Evolutionary conservation across 2,797 vertebrate species (phyloP).

Genomic region (Myotis myotis): DNA sequence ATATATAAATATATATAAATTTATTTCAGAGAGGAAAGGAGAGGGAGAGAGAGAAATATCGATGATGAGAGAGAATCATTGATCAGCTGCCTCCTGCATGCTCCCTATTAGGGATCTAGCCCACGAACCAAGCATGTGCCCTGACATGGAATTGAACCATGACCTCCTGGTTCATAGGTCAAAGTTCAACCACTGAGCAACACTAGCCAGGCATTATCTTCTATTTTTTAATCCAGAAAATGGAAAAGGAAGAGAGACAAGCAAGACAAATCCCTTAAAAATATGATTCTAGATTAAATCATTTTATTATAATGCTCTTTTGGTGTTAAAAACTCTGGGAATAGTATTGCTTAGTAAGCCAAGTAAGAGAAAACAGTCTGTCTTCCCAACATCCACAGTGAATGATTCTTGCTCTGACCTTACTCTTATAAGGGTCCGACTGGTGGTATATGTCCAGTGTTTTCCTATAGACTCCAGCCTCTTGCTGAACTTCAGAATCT

Average conservation of each 20-base stretch:
- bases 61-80: no score
- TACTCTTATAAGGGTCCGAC: background rate
- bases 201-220: background rate
- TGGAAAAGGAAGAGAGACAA: background rate
- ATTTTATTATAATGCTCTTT: background rate
- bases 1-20: no score
- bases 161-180: no score
- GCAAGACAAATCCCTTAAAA: background rate
- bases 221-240: background rate
- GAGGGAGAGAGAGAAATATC: background rate
- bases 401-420: background rate
- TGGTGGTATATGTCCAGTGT: background rate
- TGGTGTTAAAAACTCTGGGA: background rate
- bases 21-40: background rate
- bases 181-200: no score
- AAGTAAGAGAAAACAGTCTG: background rate
- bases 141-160: no score
- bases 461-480: background rate
- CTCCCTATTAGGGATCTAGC: no score
- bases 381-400: fast-evolving
- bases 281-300: background rate
- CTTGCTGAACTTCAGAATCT: background rate
- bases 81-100: no score
- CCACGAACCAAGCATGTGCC: no score
- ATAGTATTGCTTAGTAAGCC: background rate